A percentile compares a stretch with the other conserved stretches of the same genome.
Evolutionary conservation across 1,140 invertebrate genomes (phyloP).

Genomic region (Halotydeus destructor): DNA sequence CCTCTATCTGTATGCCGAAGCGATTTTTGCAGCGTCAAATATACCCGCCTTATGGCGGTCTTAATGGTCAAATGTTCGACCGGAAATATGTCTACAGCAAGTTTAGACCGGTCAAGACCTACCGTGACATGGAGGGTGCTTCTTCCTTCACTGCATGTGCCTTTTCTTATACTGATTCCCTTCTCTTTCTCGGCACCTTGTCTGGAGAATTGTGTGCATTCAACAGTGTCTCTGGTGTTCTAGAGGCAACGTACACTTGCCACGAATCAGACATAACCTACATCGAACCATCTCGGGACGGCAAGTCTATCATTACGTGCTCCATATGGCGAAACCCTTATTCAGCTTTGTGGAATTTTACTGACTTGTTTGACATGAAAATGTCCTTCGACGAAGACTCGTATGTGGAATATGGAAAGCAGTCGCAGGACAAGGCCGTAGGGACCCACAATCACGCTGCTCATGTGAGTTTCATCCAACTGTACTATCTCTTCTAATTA

Average conservation of each 20-base stretch:
- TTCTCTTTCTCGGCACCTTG: slow-evolving; percentile 60
- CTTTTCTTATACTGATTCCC: slow-evolving; percentile 45
- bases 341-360: slow-evolving; percentile 52
- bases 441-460: slow-evolving; percentile 22
- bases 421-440: slow-evolving; percentile 58
- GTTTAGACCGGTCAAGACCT: slow-evolving; percentile 64
- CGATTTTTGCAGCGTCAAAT: slow-evolving; percentile 22
- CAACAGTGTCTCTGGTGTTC: slow-evolving; percentile 53
- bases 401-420: slow-evolving; percentile 76
- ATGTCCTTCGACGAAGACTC: slow-evolving; percentile 49
- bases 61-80: slow-evolving; percentile 38
- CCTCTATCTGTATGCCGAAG: slow-evolving; percentile 25
- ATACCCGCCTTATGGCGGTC: slow-evolving; percentile 26
- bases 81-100: slow-evolving; percentile 62
- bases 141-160: slow-evolving; percentile 58
- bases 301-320: slow-evolving; percentile 59
- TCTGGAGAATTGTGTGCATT: slow-evolving; percentile 67
- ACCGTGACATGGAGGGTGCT: slow-evolving; percentile 49
- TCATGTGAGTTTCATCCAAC: slow-evolving; percentile 9
- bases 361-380: slow-evolving; percentile 14
- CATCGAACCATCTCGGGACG: slow-evolving; percentile 42
- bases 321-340: slow-evolving; percentile 51
- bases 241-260: slow-evolving; percentile 51
- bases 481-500: neutral
- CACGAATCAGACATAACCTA: slow-evolving; percentile 63